Base-by-base conservation (phyloP, 2,797 vertebrate genomes). In the Melanotaenia pygmaea region DNA sequence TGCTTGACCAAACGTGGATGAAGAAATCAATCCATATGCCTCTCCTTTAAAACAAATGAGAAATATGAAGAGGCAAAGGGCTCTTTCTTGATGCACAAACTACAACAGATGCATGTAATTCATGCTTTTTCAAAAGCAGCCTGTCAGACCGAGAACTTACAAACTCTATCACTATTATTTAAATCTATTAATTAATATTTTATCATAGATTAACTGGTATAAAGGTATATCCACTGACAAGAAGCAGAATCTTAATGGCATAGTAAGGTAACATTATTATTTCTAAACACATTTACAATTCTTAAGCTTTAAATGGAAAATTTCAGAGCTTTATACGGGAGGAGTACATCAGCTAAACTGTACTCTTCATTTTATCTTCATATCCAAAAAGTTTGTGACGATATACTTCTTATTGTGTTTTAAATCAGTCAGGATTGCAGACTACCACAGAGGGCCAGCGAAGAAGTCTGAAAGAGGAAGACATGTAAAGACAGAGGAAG, bases 391-490 rank as follows among this genome's bases (percentile, higher is more conserved):
- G 18, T 35, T 45, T 70, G 62, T 38, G 66, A 56, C 43, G 72
- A 81, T 59, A 37, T 35, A 62, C 70, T 64, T 74, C 65, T 75
- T 37, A 59, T 72, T 32, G 65, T 70, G 67, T 75, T 43, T 80
- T 83, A 85, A 84, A 84, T 63, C 79, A 69, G 72, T 78, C 64
- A 14, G 58, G 30, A 72, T 72, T 34, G 72, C 72, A 75, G 83
- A 81, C 92, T 92, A 93, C 93, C 88, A 8, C 84, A 82, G 63
- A 65, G 82, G 64, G 78, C 87, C 87, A 90, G 89, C 60, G 67
- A 72, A 6, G 67, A 64, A 78, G 79, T 84, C 74, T 81, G 61
- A 73, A 72, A 72, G 79, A 53, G 60, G 67, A 45, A 34, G 77
- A 77, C 50, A 47, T 71, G 59, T 70, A 86, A 69, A 77, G 64